Evolutionary conservation across 2,888 invertebrate genomes (phyloP), one percentile per base, ranked within the genome.

Genomic region (Margaritifera margaritifera): DNA sequence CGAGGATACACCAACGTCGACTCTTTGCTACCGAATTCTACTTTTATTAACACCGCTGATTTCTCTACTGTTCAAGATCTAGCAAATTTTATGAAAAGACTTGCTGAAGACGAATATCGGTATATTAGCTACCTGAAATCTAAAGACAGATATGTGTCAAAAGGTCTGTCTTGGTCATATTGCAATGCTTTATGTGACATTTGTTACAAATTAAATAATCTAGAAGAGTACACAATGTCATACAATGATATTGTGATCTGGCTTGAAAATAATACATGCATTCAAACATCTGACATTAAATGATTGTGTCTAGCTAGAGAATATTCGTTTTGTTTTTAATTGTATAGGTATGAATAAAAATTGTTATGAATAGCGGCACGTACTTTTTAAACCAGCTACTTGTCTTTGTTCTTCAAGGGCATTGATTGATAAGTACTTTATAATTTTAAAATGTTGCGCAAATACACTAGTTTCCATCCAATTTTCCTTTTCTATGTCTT

Each of bases 31-130:
- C 89, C 89, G 0, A 74, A 77, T 24, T 76, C 75, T n/a, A 84
- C 88, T 6, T 87, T 79, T 74, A 88, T 90, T 62, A 80, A 88
- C 70, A 87, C 85, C 0, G 74, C 79, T 5, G 80, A 82, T 31
- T 89, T 86, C 66, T 59, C 74, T 4, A 74, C 78, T 6, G 77
- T 86, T 0, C 72, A 80, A n/a, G n/a, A n/a, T n/a, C n/a, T n/a
- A n/a, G n/a, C n/a, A n/a, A n/a, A 66, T 6, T 75, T 55, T 53
- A 24, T 75, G 22, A 52, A 61, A 8, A 27, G 64, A 20, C 53
- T 75, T n/a, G 64, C 61, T 1, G 54, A 61, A 22, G 62, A 72
- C 55, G 64, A 74, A 59, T 52, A 53, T n/a, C 51, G 58, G 18
- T 74, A 69, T 63, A 61, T 69, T 6, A 24, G 42, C 19, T 71